These are phyloP conservation scores for Pherbina coryleti DNA, from an alignment of 2,888 invertebrate genomes.

Conservation along the genomic window DNA sequence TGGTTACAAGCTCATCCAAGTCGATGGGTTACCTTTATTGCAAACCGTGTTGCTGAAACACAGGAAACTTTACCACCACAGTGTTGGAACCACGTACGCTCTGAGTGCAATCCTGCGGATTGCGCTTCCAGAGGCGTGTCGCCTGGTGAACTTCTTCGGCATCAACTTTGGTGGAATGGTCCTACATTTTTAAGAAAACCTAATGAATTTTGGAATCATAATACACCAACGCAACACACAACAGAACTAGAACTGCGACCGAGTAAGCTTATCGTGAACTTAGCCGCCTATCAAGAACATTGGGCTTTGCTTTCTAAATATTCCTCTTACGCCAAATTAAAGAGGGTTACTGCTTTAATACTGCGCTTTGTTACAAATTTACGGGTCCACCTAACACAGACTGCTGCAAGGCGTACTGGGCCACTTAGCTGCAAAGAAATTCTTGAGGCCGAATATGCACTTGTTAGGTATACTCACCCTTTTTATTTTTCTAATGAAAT, in stretches of 20 bases:
- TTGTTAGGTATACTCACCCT: neutral
- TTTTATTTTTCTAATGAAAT: conserved; percentile 2
- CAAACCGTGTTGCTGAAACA: conserved; percentile 12
- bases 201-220: neutral
- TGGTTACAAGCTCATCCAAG: conserved; percentile 22
- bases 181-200: neutral
- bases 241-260: conserved; percentile 6
- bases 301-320: conserved; percentile 1
- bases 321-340: conserved; percentile 11
- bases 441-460: neutral
- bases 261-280: neutral
- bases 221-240: neutral
- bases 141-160: neutral
- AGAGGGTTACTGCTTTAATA: neutral
- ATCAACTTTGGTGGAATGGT: conserved; percentile 24
- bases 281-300: neutral
- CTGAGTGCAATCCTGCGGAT: conserved; percentile 26
- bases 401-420: neutral
- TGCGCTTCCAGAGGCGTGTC: conserved; percentile 22
- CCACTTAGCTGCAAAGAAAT: neutral
- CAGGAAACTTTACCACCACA: conserved; percentile 22
- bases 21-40: conserved; percentile 25
- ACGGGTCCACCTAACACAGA: neutral
- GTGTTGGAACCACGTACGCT: conserved; percentile 24
- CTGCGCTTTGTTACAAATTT: neutral